Conservation (phyloP, 1,140 invertebrate genomes). For the Scaptomyza hsui region DNA sequence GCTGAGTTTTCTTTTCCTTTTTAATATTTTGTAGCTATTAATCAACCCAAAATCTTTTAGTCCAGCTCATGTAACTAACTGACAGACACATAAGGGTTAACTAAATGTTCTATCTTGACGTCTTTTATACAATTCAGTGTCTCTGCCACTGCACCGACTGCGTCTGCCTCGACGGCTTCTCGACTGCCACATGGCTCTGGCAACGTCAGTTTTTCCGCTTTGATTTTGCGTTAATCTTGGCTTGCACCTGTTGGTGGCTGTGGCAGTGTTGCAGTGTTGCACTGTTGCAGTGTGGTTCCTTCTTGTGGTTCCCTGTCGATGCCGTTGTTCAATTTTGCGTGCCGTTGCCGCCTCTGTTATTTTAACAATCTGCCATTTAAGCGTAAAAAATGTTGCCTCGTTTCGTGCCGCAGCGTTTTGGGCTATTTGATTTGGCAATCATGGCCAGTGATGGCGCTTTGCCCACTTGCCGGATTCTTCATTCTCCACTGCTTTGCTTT, state of each 20-base stretch:
- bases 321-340: constrained; percentile 82
- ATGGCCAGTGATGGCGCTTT: constrained; percentile 64
- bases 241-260: constrained; percentile 68
- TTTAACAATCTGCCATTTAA: constrained; percentile 83
- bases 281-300: constrained; percentile 31
- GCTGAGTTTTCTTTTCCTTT: too few relatives aligned
- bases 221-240: constrained; percentile 80
- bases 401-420: constrained; percentile 81
- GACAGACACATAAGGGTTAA: constrained; percentile 26
- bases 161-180: constrained; percentile 8
- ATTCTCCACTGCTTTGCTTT: constrained; percentile 58
- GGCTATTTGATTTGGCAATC: constrained; percentile 81
- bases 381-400: constrained; percentile 82
- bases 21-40: too few relatives aligned
- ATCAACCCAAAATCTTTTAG: too few relatives aligned
- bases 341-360: constrained; percentile 82
- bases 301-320: constrained; percentile 59
- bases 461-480: constrained; percentile 60
- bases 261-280: constrained; percentile 3
- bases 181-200: constrained; percentile 36
- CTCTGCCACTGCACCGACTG: neutral
- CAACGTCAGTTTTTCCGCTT: constrained; percentile 69
- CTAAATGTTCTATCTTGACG: constrained; percentile 32
- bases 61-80: too few relatives aligned
- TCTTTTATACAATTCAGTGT: constrained; percentile 17